Evolutionary conservation across 2,113 vertebrate genomes (phyloP), one percentile per base, ranked within the genome.

Genomic region (Gasterosteus aculeatus): DNA sequence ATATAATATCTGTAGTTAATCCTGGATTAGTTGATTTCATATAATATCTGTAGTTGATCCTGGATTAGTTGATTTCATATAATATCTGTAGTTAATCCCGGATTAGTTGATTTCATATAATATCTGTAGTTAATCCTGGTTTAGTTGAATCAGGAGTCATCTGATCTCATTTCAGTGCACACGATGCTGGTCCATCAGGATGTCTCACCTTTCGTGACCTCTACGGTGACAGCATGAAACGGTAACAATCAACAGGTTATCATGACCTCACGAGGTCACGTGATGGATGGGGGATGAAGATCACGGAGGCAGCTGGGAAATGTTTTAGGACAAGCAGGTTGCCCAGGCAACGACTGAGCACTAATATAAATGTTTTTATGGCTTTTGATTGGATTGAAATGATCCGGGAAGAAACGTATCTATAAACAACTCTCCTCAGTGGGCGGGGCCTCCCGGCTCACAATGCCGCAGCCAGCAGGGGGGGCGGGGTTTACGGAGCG

Each of bases 211-310:
- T 88, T 86, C 38, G 60, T 91, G 92, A 83, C 86, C 83, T 93
- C 93, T 94, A 93, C 62, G 82, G 78, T 68, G 90, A 80, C 79
- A 83, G 93, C 94, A 85, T 94, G 94, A 87, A 94, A 94, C 85
- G 81, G 63, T 31, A 92, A 93, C 41, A 10, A 61, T 75, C 5
- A 89, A 85, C 78, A 86, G 88, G 89, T 93, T 90, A 92, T 84
- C 56, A 69, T 63, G 61, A 82, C 85, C 35, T 15, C 44, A 78
- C 58, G 26, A 46, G 22, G 65, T 83, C 75, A 84, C 51, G 63
- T 85, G 80, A 86, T 79, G 60, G 44, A 56, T 58, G 54, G 74
- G 63, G 47, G 75, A 29, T 49, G 71, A 51, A 35, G 47, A 44
- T 11, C 41, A 72, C 62, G n/a, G 72, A 68, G 75, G 62, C 22